Conservation (phyloP, 2,797 vertebrate genomes). For the Lutjanus argentimaculatus region DNA sequence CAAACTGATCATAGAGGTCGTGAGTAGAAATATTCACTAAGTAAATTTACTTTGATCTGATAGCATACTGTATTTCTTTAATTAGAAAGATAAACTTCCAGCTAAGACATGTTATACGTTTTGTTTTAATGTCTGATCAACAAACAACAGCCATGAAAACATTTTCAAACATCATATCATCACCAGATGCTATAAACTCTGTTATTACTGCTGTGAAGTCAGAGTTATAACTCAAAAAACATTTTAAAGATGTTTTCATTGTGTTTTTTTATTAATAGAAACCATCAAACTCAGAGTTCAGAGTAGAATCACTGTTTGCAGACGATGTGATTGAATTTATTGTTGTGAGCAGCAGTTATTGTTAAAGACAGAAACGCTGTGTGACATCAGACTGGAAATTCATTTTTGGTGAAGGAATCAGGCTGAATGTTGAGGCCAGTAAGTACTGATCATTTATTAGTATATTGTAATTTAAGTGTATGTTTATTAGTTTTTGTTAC, state of each 20-base stretch:
- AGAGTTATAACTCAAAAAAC: no score
- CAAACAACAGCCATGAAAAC: no score
- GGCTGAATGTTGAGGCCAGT: constrained; percentile 7
- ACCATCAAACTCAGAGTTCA: not conserved
- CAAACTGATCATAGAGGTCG: constrained; percentile 48
- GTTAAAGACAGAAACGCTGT: not conserved
- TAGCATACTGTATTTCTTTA: not conserved
- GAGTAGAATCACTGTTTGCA: not conserved
- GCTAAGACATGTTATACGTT: no score
- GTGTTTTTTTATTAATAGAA: not conserved
- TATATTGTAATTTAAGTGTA: not conserved
- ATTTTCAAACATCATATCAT: not conserved
- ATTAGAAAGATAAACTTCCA: not conserved
- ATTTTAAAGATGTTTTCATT: not conserved
- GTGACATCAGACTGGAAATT: not conserved
- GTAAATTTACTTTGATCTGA: not conserved
- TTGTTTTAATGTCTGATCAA: no score
- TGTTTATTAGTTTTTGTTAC: not conserved
- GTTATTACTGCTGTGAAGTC: not conserved
- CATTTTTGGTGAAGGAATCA: constrained; percentile 3
- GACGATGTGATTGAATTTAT: not conserved
- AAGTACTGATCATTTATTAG: not conserved
- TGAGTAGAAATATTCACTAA: constrained; percentile 18
- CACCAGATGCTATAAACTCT: not conserved
- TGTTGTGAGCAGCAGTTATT: not conserved